phyloP scores from a whole-genome alignment of 2,797 vertebrate species.

The Craterocephalus amniculus region DNA sequence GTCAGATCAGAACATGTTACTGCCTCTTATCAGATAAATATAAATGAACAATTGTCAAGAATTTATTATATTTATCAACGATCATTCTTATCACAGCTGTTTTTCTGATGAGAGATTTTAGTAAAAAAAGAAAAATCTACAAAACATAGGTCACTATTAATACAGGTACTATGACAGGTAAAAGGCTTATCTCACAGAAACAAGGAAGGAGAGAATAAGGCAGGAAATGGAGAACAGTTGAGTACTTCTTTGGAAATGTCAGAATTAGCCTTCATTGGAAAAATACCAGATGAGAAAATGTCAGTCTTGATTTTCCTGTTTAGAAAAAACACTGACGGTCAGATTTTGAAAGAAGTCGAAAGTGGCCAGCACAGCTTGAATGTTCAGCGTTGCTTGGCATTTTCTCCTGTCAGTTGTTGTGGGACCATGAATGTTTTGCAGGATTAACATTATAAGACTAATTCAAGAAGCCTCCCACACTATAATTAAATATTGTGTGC shows the following conservation, averaged over 20 bases:
- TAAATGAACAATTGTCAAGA: no score
- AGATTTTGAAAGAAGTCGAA: neutral
- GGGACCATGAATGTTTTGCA: no score
- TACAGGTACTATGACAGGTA: neutral
- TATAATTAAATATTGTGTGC: no score
- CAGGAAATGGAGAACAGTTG: neutral
- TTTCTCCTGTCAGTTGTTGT: neutral
- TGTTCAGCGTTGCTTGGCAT: no score
- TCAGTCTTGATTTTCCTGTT: neutral
- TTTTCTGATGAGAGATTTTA: neutral
- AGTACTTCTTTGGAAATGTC: neutral
- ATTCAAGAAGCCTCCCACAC: no score
- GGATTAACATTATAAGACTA: no score
- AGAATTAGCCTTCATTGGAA: neutral
- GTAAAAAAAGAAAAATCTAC: neutral
- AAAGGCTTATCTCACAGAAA: neutral
- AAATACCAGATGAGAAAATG: neutral
- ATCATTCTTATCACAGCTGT: no score
- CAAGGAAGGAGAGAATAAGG: neutral
- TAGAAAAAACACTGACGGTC: neutral
- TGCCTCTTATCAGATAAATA: neutral
- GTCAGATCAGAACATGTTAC: neutral
- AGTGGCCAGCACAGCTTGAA: no score
- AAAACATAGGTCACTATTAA: neutral
- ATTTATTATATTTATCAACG: no score